Evolutionary conservation across 2,113 vertebrate species (phyloP), one percentile per base, ranked within the genome.

Genomic region (Callospermophilus lateralis): DNA sequence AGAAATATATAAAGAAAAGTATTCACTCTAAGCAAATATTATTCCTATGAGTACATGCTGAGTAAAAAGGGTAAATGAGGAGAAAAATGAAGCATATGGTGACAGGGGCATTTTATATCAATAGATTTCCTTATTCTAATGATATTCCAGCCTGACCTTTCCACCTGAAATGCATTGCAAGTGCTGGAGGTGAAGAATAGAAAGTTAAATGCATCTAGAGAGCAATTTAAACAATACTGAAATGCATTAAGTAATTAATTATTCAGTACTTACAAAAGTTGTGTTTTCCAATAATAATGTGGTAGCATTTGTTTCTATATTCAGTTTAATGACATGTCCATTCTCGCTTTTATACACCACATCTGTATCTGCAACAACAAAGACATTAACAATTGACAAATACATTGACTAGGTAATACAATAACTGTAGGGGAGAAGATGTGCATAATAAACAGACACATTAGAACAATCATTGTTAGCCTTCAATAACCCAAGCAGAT

Each of bases 241-340:
- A 79, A 90, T 45, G 30, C 45, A 90, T 65, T 87, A 96, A 87
- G 37, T 81, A 97, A 93, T 87, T 96, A 95, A 92, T 89, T 92
- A 55, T 81, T 78, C 80, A 95, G 95, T 97, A 99, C 99, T 99
- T 98, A 99, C 99, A 99, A 99, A 99, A 76, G 99, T 99, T 96
- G 98, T 98, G 97, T 99, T 99, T 98, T 99, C 99, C 98, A 99
- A 98, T 97, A 99, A 98, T 87, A 99, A 98, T 74, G 99, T 99
- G 0, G 99, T 99, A 95, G 99, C 98, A 93, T 99, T 99, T 85
- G 99, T 99, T 97, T 99, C 98, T 98, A 99, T 99, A 98, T 99
- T 99, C 98, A 99, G 99, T 98, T 99, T 99, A 98, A 99, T 98
- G 97, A 99, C 99, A 87, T 99, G 99, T 93, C 99, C 99, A 61